Evolutionary conservation across 2,113 vertebrate species (phyloP), one percentile per base, ranked within the genome.

Genomic region (Xenopus laevis): DNA sequence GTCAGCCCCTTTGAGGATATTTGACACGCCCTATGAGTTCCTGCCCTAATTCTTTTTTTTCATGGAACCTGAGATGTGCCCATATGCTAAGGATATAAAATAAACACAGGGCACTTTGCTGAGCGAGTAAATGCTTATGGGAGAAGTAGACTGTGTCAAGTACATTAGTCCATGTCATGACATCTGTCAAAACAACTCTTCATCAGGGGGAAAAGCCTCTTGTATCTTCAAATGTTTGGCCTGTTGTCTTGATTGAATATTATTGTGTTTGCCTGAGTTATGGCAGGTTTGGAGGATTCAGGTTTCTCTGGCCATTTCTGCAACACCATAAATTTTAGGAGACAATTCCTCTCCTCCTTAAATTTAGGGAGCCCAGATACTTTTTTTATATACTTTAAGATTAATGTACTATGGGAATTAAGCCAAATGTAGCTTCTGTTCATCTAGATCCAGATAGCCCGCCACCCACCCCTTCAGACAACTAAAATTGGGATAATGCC

Each of bases 361-460:
- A 15, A n/a, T 20, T 47, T 7, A 20, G 23, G 17, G 65, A 2
- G 47, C 50, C 70, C 46, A 27, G 52, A 40, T 40, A 40, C 33
- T 40, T 40, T 40, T 40, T 40, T 40, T 40, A 4, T 40, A 4
- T 40, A 30, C 23, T 6, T 15, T 16, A 45, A 47, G 63, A 74
- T 74, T 59, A 57, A 74, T 66, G 62, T 30, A 9, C 58, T 7
- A 7, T 40, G 46, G 66, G 47, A 52, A 53, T 59, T 46, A 68
- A 81, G 78, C 70, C 79, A 84, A 71, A 50, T 53, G 47, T 70
- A 30, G 50, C 53, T 74, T 46, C 53, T 66, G 71, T 66, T 74
- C 62, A 53, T 65, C 71, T 18, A 58, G 70, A 80, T 81, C 70
- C 79, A 79, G 60, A 71, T 73, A 27, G 68, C 17, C 33, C 47